Base-by-base conservation (phyloP, 1,140 invertebrate species). In the Pinna nobilis region DNA sequence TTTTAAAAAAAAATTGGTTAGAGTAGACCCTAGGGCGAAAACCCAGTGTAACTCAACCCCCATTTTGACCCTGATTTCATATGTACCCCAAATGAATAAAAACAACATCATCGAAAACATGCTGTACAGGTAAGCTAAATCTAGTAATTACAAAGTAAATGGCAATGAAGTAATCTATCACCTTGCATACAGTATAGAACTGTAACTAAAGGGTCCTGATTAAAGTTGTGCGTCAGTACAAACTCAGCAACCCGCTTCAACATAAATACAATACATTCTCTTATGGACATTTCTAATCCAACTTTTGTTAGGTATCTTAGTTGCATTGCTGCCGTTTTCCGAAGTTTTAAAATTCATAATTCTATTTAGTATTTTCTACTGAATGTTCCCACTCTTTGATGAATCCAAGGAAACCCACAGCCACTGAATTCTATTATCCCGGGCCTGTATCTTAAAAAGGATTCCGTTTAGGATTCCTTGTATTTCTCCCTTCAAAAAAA, bases 201-300 rank as follows among this genome's bases (percentile, higher is more conserved):
- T n/a, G n/a, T n/a, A n/a, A n/a, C 72, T 15, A 78, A 20, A 3
- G 72, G 71, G 39, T 78, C 73, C 53, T 78, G 73, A 33, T 76
- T 78, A 57, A 75, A 78, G 15, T 53, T 55, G 18, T 71, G 18
- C 1, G 70, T 75, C 15, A 78, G 28, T 1, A 78, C 67, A 67
- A 70, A 70, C 18, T 44, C 13, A 7, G 61, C 67, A 37, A 72
- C 64, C 51, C 55, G 44, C 1, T 57, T 53, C 25, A 76, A 53
- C 41, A 70, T 60, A 47, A 23, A 59, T 50, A 71, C 68, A 7
- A 73, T 50, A 57, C 70, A 75, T 44, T 61, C 73, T 23, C 55
- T 51, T 28, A 69, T 63, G 18, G 68, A 71, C 2, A 79, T 76
- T 51, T 68, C 44, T 11, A 72, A 20, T 35, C 77, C 74, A 41